Percentiles rank a stretch among this genome's conserved stretches.
Conservation (phyloP, 2,113 vertebrate genomes). For the Petrocephalus microphthalmus region DNA sequence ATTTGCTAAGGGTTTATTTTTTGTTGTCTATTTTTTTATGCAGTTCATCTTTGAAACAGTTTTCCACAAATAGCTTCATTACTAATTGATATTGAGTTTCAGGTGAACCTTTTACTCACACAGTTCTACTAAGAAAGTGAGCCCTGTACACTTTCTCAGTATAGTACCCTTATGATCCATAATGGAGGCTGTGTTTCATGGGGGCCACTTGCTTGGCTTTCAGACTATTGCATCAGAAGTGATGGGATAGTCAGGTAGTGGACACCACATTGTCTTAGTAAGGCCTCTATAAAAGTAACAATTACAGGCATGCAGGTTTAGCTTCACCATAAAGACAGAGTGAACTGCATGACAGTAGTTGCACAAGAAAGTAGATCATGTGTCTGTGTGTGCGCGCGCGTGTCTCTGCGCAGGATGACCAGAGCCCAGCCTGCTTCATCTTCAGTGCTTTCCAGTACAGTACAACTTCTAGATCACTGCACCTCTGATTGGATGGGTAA, state of each 20-base stretch:
- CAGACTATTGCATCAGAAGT: slow-evolving; percentile 1
- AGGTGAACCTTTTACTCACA: not conserved
- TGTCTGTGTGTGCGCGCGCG: not conserved
- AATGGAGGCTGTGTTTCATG: not conserved
- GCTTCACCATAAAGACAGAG: not conserved
- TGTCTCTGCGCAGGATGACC: not conserved
- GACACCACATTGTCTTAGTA: not conserved
- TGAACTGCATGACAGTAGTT: not conserved
- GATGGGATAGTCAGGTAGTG: not conserved
- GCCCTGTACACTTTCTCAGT: not conserved
- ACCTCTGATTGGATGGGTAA: not conserved
- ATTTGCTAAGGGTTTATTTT: not conserved
- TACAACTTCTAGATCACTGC: not conserved
- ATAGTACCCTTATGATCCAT: not conserved
- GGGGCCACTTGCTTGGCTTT: not conserved
- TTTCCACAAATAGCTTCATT: not conserved
- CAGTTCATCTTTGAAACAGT: not conserved
- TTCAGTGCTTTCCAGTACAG: not conserved
- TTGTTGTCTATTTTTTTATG: not conserved
- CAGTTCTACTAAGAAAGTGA: not conserved
- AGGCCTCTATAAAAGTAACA: not conserved
- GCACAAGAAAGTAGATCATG: not conserved
- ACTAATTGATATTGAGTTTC: not conserved
- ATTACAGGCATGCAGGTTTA: not conserved
- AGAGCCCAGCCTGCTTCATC: not conserved